Conservation (phyloP, 2,113 vertebrate genomes). For the Pterocles gutturalis region DNA sequence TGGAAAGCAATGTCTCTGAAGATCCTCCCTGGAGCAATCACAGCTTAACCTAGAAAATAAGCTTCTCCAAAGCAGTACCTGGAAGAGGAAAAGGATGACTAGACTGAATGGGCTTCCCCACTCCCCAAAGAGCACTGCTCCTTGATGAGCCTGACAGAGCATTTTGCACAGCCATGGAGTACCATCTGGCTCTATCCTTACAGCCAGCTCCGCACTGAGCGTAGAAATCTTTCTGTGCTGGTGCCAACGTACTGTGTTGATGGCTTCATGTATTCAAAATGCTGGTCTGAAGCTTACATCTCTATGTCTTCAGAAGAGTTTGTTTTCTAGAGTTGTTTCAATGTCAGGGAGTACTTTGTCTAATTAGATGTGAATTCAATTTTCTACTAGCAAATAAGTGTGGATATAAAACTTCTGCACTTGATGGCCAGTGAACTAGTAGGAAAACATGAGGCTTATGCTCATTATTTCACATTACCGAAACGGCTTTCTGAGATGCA, state of each 20-base stretch:
- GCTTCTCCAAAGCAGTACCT: not conserved
- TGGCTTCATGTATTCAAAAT: not conserved
- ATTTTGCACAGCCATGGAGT: not conserved
- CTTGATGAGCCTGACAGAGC: not conserved
- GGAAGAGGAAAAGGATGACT: not conserved
- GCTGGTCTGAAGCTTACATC: not conserved
- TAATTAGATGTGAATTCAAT: accelerated
- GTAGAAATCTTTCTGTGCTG: not conserved
- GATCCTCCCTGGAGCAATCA: not conserved
- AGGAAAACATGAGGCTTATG: not conserved
- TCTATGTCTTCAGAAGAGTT: not conserved
- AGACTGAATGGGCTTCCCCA: not conserved
- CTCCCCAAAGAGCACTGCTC: accelerated
- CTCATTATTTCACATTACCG: not conserved
- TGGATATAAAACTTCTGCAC: not conserved
- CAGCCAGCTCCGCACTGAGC: not conserved
- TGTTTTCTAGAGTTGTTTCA: not conserved
- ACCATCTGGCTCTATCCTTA: not conserved
- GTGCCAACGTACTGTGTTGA: not conserved
- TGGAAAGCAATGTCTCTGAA: not conserved
- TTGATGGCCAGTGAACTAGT: not conserved
- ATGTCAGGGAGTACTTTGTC: not conserved
- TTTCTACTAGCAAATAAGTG: not conserved
- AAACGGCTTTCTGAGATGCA: not conserved
- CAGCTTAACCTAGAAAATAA: not conserved